phyloP scores from a whole-genome alignment of 2,797 vertebrate species.

The Neopelma chrysocephalum region DNA sequence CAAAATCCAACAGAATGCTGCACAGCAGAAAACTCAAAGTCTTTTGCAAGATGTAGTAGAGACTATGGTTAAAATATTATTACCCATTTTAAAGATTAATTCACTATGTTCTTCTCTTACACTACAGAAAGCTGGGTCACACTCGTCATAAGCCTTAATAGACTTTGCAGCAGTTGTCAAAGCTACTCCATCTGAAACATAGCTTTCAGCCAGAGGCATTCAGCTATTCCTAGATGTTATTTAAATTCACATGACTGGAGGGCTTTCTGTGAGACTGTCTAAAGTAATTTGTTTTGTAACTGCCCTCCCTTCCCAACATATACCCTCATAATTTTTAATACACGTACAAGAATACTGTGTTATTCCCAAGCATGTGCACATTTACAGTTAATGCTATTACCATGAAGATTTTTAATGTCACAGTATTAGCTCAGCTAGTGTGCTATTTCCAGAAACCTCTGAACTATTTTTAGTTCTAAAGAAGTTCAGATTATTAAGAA shows the following conservation, averaged over 20 bases:
- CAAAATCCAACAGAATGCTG: not conserved
- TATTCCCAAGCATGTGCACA: not conserved
- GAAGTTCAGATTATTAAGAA: not conserved
- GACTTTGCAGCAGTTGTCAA: constrained; percentile 36
- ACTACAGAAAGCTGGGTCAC: constrained; percentile 3
- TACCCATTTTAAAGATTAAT: not conserved
- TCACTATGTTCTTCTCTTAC: not conserved
- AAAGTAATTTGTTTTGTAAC: constrained; percentile 16
- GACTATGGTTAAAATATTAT: not conserved
- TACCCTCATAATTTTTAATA: not conserved
- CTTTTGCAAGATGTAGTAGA: not conserved
- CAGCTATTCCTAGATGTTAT: constrained; percentile 21
- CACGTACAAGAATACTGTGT: not conserved
- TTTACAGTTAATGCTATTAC: not conserved
- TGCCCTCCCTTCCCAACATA: not conserved
- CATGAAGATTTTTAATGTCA: not conserved
- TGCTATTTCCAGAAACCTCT: not conserved
- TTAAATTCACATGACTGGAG: constrained; percentile 23
- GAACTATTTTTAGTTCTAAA: not conserved
- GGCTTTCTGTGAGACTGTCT: constrained; percentile 28
- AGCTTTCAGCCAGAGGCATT: constrained; percentile 17
- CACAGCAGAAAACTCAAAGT: not conserved
- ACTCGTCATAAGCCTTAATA: not conserved
- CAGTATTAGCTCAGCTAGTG: not conserved
- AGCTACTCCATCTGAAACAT: not conserved